A percentile compares a stretch with the other conserved stretches of the same genome.
Conservation (phyloP, 1,140 invertebrate genomes). For the Caenorhabditis remanei region DNA sequence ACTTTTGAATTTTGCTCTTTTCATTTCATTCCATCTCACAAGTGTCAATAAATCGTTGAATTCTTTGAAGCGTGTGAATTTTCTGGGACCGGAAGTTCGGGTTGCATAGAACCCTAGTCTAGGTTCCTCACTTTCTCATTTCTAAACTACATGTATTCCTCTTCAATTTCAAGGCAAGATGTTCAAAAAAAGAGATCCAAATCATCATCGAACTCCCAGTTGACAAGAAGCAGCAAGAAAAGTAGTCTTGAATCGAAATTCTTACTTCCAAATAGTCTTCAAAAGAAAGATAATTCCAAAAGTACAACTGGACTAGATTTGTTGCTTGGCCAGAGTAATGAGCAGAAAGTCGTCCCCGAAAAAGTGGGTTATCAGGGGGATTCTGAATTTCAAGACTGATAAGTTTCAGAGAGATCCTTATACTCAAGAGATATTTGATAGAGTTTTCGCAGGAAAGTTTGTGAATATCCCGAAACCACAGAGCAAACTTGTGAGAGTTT, state of each 20-base stretch:
- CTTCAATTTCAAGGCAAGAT: conserved; percentile 7
- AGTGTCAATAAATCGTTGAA: conserved; percentile 41
- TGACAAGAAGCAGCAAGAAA: conserved; percentile 41
- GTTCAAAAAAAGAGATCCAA: conserved; percentile 15
- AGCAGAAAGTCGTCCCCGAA: conserved; percentile 16
- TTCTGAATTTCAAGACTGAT: background rate
- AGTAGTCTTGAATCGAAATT: conserved; percentile 24
- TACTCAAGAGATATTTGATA: conserved; percentile 81
- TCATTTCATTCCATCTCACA: background rate
- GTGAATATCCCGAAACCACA: conserved; percentile 91
- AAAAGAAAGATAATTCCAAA: conserved; percentile 35
- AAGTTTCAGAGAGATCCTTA: conserved; percentile 3
- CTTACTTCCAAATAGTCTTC: conserved; percentile 11
- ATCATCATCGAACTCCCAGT: conserved; percentile 22
- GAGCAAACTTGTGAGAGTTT: conserved; percentile 97
- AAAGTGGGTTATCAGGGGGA: background rate
- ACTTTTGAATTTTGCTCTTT: background rate
- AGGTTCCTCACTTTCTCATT: background rate
- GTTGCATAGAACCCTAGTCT: background rate
- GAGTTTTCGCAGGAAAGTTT: conserved; percentile 90
- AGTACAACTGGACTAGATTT: conserved; percentile 24
- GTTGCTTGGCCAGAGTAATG: conserved; percentile 5
- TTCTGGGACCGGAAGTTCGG: conserved; percentile 5
- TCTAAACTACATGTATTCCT: conserved; percentile 18
- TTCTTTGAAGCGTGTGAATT: conserved; percentile 13